Base-by-base conservation (phyloP, 2,888 invertebrate species). In the Thecocarcelia acutangulata region DNA sequence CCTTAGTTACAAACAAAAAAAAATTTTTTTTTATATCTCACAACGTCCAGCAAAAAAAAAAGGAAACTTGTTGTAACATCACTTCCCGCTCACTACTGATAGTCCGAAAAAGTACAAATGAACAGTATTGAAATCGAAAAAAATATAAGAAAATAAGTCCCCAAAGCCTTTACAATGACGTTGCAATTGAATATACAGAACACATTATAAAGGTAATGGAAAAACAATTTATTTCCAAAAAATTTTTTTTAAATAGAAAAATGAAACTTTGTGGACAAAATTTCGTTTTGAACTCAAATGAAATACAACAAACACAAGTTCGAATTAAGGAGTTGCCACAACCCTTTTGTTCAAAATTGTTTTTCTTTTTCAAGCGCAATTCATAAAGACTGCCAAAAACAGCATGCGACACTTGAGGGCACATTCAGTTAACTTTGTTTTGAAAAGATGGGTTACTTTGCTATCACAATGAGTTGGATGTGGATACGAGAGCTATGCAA, bases 391-490 rank as follows among this genome's bases (percentile, higher is more conserved):
- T 82, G 77, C 78, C 82, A 82, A 82, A 82, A 83, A 83, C 78
- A 80, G 73, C 80, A 83, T 78, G 80, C 78, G 68, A 79, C 75
- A 80, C 80, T 83, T 76, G 83, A 58, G 80, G 79, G 80, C 73
- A 83, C 61, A 77, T 21, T 17, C 64, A 70, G 40, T 59, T 61
- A 52, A 52, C 33, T 52, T 52, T 72, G 58, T 72, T 70, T 72
- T 64, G 15, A n/a, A 77, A 70, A 70, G 48, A 77, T 56, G 48
- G 63, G 54, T 56, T 63, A 70, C 69, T 77, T 69, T 69, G 54
- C 42, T 5, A 63, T 40, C 37, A 28, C 48, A 70, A 68, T 68
- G 44, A 70, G 61, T 69, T n/a, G n/a, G 54, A 48, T 56, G 48
- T 15, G 70, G 50, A 56, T 13, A 56, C 63, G 40, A 56, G 52